Evolutionary conservation across 2,113 vertebrate species (phyloP), one percentile per base, ranked within the genome.

Genomic region (Neotoma lepida): DNA sequence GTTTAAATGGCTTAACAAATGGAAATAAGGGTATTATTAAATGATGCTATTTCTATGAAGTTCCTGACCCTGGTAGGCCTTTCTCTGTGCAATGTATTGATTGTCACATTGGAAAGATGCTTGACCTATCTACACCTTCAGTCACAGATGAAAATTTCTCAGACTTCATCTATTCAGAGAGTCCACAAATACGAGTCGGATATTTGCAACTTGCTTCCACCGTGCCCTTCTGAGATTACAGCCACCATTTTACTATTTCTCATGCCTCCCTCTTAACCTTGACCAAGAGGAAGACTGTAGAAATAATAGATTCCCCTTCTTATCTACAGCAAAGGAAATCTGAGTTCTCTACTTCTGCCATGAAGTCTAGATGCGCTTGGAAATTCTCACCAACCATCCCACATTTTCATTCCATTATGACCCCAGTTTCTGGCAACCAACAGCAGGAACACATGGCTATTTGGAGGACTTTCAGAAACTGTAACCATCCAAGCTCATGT

Each of bases 401-500:
- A 22, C 56, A 84, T 77, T 92, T 84, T 90, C 78, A 84, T 44
- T 90, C 74, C 26, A n/a, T 49, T 93, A 61, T 54, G 76, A 54
- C 70, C 91, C 63, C 4, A 17, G 15, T 66, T 85, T 81, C 91
- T 90, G 90, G 80, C 90, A 89, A 89, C 26, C 30, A 92, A 70
- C 9, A 76, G 35, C 82, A 95, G 17, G 44, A 94, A 89, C 39
- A 89, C 13, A 5, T 94, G 91, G 44, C 71, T 46, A 24, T 93
- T 87, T 73, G 49, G 70, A 87, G 64, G 39, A 91, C 28, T 44
- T 95, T 96, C 93, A 71, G 86, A 49, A 93, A 89, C 41, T 2
- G 0, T 61, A 61, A 82, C 71, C 74, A 86, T 80, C 24, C 63
- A 92, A 56, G 68, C 30, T 95, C 89, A 87, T 2, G 0, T 87